Percentiles rank a stretch among this genome's conserved stretches.
phyloP scores from a whole-genome alignment of 1,140 invertebrate species.

The Danaus melanippus region DNA sequence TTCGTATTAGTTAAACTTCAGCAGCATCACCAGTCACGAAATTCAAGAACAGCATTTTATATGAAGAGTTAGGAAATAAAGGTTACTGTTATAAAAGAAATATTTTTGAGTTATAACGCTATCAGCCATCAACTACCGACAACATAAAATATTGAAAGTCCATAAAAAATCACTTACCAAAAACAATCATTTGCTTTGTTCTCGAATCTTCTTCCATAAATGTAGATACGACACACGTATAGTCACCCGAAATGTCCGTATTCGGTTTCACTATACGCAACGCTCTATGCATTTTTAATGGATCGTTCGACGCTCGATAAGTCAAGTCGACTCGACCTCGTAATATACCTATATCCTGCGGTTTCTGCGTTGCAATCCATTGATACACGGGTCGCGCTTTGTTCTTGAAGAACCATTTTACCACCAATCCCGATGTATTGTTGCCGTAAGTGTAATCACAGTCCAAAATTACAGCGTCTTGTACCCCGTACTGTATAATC shows the following conservation, averaged over 20 bases:
- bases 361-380: slow-evolving; percentile 79
- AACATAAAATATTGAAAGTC: slow-evolving; percentile 14
- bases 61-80: too few relatives aligned
- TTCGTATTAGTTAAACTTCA: too few relatives aligned
- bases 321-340: slow-evolving; percentile 76
- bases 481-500: slow-evolving; percentile 77
- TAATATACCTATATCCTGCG: slow-evolving; percentile 76
- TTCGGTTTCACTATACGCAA: slow-evolving; percentile 78
- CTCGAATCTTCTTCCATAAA: slow-evolving; percentile 78
- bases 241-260: slow-evolving; percentile 80
- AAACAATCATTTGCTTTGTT: slow-evolving; percentile 80
- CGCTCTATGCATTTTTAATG: slow-evolving; percentile 76
- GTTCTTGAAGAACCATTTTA: slow-evolving; percentile 85
- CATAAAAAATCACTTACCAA: slow-evolving; percentile 71
- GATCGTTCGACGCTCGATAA: slow-evolving; percentile 74
- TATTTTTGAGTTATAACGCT: too few relatives aligned
- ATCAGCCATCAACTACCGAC: too few relatives aligned
- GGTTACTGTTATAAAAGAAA: too few relatives aligned
- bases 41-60: too few relatives aligned
- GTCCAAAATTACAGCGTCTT: slow-evolving; percentile 79
- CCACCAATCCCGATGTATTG: slow-evolving; percentile 75
- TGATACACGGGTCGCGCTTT: slow-evolving; percentile 80
- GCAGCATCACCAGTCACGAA: too few relatives aligned
- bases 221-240: slow-evolving; percentile 81
- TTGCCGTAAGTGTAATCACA: slow-evolving; percentile 81